These are phyloP conservation scores for Anisognathus igniventris DNA, from an alignment of 2,797 vertebrate genomes.

Conservation along the genomic window DNA sequence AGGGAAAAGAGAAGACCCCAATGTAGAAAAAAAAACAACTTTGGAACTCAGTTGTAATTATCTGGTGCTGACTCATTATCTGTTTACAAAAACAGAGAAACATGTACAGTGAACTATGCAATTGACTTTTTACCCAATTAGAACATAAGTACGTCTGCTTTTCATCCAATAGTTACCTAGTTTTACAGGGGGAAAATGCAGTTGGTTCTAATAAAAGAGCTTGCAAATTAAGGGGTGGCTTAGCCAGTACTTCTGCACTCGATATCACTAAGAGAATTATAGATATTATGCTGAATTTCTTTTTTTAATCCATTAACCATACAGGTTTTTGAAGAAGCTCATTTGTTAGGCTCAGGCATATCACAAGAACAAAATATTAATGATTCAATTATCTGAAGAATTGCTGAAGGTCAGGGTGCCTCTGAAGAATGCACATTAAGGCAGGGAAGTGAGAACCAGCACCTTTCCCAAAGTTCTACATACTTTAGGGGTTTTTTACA, in stretches of 20 bases:
- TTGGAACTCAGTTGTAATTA: neutral
- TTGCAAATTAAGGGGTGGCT: neutral
- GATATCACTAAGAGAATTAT: neutral
- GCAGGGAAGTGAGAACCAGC: neutral
- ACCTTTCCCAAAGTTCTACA: neutral
- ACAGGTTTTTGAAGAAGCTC: neutral
- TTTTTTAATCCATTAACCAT: neutral
- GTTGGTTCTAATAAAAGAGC: neutral
- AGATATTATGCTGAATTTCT: neutral
- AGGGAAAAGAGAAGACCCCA: neutral
- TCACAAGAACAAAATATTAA: neutral
- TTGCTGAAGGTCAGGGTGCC: neutral
- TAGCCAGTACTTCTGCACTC: neutral
- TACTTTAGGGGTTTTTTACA: neutral
- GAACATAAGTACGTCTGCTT: neutral
- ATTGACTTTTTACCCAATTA: neutral
- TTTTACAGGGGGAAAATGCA: neutral
- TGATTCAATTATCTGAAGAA: neutral
- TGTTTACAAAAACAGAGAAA: neutral
- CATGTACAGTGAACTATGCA: neutral
- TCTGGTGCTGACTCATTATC: neutral
- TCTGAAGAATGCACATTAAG: neutral
- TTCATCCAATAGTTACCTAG: neutral
- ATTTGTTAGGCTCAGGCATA: neutral
- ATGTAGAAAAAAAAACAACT: neutral